phyloP scores from a whole-genome alignment of 1,140 invertebrate genomes.

The Ladona fulva region DNA sequence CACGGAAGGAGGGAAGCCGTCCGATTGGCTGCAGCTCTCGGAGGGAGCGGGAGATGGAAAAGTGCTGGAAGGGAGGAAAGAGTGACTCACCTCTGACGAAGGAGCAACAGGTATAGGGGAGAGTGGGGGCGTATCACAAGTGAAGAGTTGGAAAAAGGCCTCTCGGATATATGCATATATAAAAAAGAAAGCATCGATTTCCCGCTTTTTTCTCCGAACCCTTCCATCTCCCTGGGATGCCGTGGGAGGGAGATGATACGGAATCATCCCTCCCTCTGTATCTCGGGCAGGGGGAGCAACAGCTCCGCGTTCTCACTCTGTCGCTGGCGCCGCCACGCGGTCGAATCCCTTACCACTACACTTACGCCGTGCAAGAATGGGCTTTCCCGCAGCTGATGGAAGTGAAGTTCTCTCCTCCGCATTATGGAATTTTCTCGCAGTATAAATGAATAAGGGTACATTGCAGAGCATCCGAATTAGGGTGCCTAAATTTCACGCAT shows the following conservation, averaged over 20 bases:
- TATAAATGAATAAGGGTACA: too few species aligned
- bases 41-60: too few species aligned
- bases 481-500: too few species aligned
- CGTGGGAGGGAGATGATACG: too few species aligned
- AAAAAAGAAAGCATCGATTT: neutral
- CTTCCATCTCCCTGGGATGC: neutral
- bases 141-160: neutral
- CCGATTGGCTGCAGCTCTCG: neutral
- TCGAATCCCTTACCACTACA: neutral
- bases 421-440: too few species aligned
- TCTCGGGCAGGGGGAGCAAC: neutral
- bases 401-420: too few species aligned
- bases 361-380: too few species aligned
- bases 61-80: neutral
- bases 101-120: neutral
- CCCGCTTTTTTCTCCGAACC: neutral
- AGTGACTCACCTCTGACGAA: neutral
- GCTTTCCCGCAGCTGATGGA: too few species aligned
- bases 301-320: neutral
- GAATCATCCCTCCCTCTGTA: neutral
- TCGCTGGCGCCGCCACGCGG: neutral
- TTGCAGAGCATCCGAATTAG: too few species aligned
- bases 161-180: neutral
- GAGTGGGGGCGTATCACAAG: neutral
- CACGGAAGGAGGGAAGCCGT: neutral